Evolutionary conservation across 2,888 invertebrate genomes (phyloP).

Genomic region (Diadromus collaris): DNA sequence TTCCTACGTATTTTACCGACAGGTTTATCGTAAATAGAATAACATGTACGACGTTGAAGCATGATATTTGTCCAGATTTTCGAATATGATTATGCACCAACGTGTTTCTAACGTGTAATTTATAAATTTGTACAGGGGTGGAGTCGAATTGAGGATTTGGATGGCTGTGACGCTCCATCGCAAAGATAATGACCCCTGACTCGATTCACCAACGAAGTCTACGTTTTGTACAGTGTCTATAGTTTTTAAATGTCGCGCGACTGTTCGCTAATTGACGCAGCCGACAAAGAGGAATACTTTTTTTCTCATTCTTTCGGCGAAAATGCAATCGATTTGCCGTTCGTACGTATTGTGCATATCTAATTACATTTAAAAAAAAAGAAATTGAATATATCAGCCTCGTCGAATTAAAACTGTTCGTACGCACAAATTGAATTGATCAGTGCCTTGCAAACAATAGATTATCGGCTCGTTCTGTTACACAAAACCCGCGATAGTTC

Average conservation of each 20-base stretch:
- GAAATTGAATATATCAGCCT: constrained; percentile 5
- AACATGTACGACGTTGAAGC: not conserved
- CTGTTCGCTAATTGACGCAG: not conserved
- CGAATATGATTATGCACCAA: not conserved
- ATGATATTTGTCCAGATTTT: constrained; percentile 6
- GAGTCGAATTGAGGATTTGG: constrained; percentile 93
- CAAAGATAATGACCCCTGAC: constrained; percentile 59
- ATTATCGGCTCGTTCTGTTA: constrained; percentile 31
- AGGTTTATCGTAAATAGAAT: not conserved
- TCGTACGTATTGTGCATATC: constrained; percentile 3
- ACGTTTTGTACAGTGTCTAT: constrained; percentile 52
- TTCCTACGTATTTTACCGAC: not conserved
- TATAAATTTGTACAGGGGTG: constrained; percentile 83
- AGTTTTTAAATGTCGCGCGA: constrained; percentile 31
- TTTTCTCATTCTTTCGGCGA: not conserved
- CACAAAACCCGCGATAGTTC: constrained; percentile 9
- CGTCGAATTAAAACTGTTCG: constrained; percentile 17
- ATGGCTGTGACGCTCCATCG: constrained; percentile 84
- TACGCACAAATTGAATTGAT: constrained; percentile 44
- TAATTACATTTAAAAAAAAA: not conserved
- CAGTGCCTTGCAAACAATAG: constrained; percentile 52
- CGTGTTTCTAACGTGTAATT: constrained; percentile 15
- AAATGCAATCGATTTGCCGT: not conserved
- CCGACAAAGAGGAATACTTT: constrained; percentile 2
- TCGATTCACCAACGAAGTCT: not conserved